These are phyloP conservation scores for Pseudomyrmex cubaensis DNA, from an alignment of 1,140 invertebrate species.

Conservation along the genomic window DNA sequence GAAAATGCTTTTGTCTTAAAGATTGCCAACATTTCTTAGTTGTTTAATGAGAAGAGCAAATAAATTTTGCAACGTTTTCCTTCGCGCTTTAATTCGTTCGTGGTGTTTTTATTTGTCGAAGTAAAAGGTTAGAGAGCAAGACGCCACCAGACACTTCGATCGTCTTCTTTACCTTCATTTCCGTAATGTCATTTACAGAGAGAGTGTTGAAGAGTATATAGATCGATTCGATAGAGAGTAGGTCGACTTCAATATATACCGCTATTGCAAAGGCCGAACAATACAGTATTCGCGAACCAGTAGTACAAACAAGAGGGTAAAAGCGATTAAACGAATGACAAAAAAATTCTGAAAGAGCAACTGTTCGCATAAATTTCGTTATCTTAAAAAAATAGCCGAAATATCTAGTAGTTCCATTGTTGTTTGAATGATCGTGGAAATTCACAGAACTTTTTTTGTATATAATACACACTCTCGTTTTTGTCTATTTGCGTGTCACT, in stretches of 20 bases:
- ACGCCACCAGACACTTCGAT: not conserved
- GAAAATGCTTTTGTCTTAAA: conserved; percentile 35
- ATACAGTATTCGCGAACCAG: too few relatives aligned
- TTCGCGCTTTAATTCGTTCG: not conserved
- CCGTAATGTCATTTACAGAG: conserved; percentile 48
- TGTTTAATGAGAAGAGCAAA: conserved; percentile 46
- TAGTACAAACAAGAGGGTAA: too few relatives aligned
- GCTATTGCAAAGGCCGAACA: too few relatives aligned
- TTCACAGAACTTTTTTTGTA: not conserved
- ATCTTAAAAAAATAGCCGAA: too few relatives aligned
- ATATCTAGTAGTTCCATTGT: too few relatives aligned
- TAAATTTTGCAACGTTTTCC: conserved; percentile 53
- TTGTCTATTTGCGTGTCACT: too few relatives aligned
- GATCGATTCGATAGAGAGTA: not conserved
- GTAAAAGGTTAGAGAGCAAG: conserved; percentile 14
- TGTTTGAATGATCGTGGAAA: too few relatives aligned
- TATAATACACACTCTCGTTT: not conserved
- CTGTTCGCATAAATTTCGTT: too few relatives aligned
- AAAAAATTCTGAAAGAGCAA: too few relatives aligned
- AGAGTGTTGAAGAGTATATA: not conserved
- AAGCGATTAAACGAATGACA: too few relatives aligned
- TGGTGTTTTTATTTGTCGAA: conserved; percentile 8
- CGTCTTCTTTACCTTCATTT: conserved; percentile 21
- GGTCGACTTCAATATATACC: not conserved
- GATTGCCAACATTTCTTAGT: conserved; percentile 50